A percentile compares a stretch with the other conserved stretches of the same genome.
Conservation (phyloP, 1,140 invertebrate species). For the Caenorhabditis latens region DNA sequence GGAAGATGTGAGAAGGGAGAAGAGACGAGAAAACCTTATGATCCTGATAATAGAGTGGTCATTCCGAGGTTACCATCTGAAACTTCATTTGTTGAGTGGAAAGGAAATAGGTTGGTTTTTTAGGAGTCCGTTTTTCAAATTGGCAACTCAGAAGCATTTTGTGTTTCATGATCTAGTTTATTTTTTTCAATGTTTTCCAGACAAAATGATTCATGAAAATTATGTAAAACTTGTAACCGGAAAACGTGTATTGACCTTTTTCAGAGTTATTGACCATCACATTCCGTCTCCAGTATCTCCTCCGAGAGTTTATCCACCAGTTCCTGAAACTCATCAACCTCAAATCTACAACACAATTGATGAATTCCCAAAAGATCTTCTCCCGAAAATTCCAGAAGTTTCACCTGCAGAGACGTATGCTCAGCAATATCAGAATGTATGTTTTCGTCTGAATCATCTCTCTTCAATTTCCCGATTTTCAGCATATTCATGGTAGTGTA, state of each 20-base stretch:
- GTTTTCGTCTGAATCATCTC: background rate
- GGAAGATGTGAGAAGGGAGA: constrained; percentile 57
- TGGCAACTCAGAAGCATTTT: background rate
- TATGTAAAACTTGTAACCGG: background rate
- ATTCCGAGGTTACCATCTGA: constrained; percentile 55
- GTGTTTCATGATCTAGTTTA: background rate
- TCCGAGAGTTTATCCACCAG: constrained; percentile 4
- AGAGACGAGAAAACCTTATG: constrained; percentile 21
- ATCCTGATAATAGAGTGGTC: constrained; percentile 52
- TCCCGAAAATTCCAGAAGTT: constrained; percentile 40
- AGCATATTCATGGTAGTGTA: constrained; percentile 44
- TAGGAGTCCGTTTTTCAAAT: no score
- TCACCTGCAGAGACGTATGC: constrained; percentile 28
- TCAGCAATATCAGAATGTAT: constrained; percentile 40
- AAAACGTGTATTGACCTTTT: background rate
- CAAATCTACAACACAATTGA: constrained; percentile 59
- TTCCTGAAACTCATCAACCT: constrained; percentile 46
- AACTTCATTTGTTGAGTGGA: constrained; percentile 36
- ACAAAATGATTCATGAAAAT: background rate
- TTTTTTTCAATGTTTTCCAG: background rate
- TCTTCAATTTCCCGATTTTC: background rate
- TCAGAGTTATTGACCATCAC: constrained; percentile 46
- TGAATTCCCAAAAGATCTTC: constrained; percentile 41
- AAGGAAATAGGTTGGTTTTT: constrained; percentile 45
- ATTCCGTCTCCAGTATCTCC: background rate